A percentile compares a stretch with the other conserved stretches of the same genome.
phyloP scores from a whole-genome alignment of 1,140 invertebrate species.

The Sogatella furcifera region DNA sequence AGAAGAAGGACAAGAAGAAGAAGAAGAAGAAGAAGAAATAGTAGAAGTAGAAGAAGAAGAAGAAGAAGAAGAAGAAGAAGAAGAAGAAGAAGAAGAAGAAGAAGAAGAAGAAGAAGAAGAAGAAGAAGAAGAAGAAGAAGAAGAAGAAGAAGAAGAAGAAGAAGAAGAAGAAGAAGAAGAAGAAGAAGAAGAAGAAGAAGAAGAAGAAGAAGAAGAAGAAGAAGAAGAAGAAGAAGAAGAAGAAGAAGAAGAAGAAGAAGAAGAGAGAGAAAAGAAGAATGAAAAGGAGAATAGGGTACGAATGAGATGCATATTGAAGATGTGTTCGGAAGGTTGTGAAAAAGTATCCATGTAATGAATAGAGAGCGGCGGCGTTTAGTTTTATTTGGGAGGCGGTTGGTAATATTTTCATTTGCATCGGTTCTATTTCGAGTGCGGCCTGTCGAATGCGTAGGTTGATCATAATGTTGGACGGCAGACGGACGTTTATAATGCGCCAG shows the following conservation, averaged over 20 bases:
- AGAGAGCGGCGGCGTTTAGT: too few relatives aligned
- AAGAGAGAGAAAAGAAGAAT: background rate
- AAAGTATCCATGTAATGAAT: too few relatives aligned
- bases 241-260: background rate
- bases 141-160: background rate
- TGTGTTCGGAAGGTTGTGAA: too few relatives aligned
- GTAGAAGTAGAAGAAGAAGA: background rate
- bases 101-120: background rate
- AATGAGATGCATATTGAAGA: too few relatives aligned
- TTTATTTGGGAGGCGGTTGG: too few relatives aligned
- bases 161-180: constrained; percentile 6
- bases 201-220: background rate
- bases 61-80: background rate
- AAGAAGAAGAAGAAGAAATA: background rate
- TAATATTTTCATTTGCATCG: too few relatives aligned
- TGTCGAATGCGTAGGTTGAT: too few relatives aligned
- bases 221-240: constrained; percentile 4
- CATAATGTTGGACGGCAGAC: too few relatives aligned
- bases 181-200: constrained; percentile 1
- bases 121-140: too few relatives aligned
- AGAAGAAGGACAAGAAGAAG: background rate
- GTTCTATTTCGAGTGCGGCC: too few relatives aligned
- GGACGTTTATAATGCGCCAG: too few relatives aligned
- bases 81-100: background rate
- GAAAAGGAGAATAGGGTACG: too few relatives aligned